Evolutionary conservation across 2,113 vertebrate species (phyloP), one percentile per base, ranked within the genome.

Genomic region (Machaerirhynchus nigripectus): DNA sequence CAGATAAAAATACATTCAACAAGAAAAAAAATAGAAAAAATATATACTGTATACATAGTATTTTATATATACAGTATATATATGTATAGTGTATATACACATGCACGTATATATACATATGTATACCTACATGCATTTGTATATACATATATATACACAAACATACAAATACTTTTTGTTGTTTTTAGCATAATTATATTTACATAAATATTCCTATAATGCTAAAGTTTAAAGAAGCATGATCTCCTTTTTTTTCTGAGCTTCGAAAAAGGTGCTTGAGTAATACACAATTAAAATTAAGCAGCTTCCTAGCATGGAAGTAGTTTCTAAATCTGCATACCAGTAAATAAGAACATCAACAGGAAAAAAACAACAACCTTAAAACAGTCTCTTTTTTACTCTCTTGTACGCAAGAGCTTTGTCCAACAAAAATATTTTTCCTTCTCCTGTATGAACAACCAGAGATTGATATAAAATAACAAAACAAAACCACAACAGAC

Each of bases 1-100:
- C 97, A 93, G 97, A 97, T 98, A 99, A 99, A 99, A 99, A 99
- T 99, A 99, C 98, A 99, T 99, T 99, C 98, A 99, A 98, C 98
- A 98, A 98, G 98, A 97, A 97, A 98, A 97, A 97, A 96, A 98
- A 97, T 98, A 98, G 97, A 98, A 98, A 97, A 98, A 97, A 98
- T 98, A 97, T 97, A 98, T 98, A 98, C 97, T 98, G 98, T 98
- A 98, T 98, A 98, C 98, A 98, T 98, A 98, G 77, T 65, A 90
- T 74, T 92, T 83, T 92, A 97, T 93, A 96, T 98, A 98, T 97
- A 97, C 93, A 90, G 97, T 98, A 96, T 97, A 97, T 98, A 98
- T 97, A 98, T 94, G 92, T 89, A 80, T 96, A 97, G 83, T 94
- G 97, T 96, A 97, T 97, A 96, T 96, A 96, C 96, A 96, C 90